Conservation (phyloP, 2,113 vertebrate genomes). For the Meles meles region DNA sequence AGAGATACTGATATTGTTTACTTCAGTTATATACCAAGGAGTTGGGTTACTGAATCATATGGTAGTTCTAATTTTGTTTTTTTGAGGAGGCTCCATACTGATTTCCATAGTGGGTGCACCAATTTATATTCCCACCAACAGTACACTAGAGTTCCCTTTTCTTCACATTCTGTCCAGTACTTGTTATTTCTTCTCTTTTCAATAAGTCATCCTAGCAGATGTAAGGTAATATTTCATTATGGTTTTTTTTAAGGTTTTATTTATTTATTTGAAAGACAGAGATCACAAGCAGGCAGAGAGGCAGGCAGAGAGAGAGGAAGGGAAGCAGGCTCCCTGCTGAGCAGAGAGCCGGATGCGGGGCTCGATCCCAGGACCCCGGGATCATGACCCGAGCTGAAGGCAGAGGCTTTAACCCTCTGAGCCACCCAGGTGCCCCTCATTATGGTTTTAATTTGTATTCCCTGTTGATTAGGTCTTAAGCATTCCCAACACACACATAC, state of each 20-base stretch:
- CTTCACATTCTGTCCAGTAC: neutral
- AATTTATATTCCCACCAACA: neutral
- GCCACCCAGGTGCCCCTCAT: neutral
- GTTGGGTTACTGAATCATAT: neutral
- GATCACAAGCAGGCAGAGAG: too few relatives aligned
- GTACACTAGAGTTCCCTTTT: neutral
- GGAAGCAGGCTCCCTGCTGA: too few relatives aligned
- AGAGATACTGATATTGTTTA: neutral
- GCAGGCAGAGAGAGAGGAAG: too few relatives aligned
- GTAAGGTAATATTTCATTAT: neutral
- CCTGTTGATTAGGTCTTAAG: neutral
- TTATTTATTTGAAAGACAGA: too few relatives aligned
- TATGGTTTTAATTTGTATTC: neutral
- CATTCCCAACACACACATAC: neutral
- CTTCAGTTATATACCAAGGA: neutral
- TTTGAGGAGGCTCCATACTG: neutral
- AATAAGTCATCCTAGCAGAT: neutral
- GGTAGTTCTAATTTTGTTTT: neutral
- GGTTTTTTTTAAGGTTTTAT: neutral
- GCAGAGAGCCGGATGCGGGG: too few relatives aligned
- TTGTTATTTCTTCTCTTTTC: neutral
- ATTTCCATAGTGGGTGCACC: neutral
- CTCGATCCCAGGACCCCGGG: too few relatives aligned
- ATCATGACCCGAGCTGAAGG: too few relatives aligned
- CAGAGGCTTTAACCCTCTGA: too few relatives aligned